phyloP scores from a whole-genome alignment of 2,113 vertebrate genomes.

The Anoplopoma fimbria region DNA sequence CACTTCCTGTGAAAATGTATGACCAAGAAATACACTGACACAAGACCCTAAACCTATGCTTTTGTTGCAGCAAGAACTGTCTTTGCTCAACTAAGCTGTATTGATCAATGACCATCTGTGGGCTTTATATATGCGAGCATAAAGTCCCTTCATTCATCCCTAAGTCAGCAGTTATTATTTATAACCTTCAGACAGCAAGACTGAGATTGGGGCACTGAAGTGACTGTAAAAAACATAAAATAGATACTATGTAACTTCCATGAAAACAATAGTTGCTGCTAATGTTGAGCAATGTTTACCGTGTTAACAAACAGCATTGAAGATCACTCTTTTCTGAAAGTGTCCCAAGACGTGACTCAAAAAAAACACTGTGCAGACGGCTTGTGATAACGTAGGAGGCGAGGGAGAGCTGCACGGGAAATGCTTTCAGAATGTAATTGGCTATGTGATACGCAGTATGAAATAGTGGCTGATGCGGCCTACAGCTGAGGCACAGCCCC shows the following conservation, averaged over 20 bases:
- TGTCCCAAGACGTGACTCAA: constrained; percentile 24
- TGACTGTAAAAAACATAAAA: constrained; percentile 14
- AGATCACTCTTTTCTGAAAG: constrained; percentile 20
- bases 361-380: constrained; percentile 37
- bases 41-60: not conserved
- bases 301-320: constrained; percentile 17
- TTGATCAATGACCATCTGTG: not conserved
- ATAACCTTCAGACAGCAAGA: constrained; percentile 10
- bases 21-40: not conserved
- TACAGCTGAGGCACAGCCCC: constrained; percentile 16
- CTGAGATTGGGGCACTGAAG: constrained; percentile 12
- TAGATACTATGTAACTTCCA: not conserved
- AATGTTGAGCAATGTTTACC: constrained; percentile 22
- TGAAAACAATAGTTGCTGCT: not conserved
- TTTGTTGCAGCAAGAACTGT: not conserved
- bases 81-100: not conserved
- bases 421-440: constrained; percentile 29
- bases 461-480: constrained; percentile 6
- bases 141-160: constrained; percentile 9
- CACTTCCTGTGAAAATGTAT: not conserved
- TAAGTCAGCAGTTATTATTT: constrained; percentile 23
- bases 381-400: constrained; percentile 30
- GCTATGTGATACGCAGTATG: constrained; percentile 6
- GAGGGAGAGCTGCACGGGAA: constrained; percentile 14
- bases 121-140: constrained; percentile 4